Evolutionary conservation across 2,113 vertebrate species (phyloP).

Genomic region (Limanda limanda): DNA sequence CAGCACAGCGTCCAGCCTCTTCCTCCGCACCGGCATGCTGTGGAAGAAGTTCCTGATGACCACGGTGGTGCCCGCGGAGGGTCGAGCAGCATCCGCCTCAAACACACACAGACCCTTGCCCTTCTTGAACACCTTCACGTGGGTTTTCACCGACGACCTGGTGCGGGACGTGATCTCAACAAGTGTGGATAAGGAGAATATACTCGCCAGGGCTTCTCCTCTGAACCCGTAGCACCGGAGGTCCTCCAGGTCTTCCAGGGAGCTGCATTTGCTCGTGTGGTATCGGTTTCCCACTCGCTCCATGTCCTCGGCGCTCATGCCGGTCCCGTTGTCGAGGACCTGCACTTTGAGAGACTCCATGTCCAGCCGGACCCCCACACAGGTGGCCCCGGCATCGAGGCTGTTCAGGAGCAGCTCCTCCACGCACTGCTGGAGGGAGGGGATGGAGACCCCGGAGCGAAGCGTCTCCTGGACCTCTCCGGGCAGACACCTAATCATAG

Average conservation of each 20-base stretch:
- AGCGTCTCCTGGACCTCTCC: conserved; percentile 87
- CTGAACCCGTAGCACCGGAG: conserved; percentile 90
- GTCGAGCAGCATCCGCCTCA: conserved; percentile 85
- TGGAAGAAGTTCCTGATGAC: conserved; percentile 90
- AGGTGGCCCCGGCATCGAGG: conserved; percentile 92
- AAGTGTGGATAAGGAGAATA: conserved; percentile 84
- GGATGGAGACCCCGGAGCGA: conserved; percentile 90
- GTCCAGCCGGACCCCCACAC: conserved; percentile 90
- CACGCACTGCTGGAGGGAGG: conserved; percentile 89
- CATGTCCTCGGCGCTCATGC: conserved; percentile 87
- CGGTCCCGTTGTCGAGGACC: conserved; percentile 92
- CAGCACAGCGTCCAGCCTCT: conserved; percentile 85
- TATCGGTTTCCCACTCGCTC: conserved; percentile 86
- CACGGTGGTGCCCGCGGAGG: conserved; percentile 91
- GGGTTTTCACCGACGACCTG: conserved; percentile 85
- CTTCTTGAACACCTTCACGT: conserved; percentile 88
- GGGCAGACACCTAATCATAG: conserved; percentile 89
- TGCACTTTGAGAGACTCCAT: conserved; percentile 92
- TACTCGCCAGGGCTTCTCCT: conserved; percentile 94
- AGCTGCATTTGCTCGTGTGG: conserved; percentile 92
- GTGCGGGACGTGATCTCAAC: conserved; percentile 91
- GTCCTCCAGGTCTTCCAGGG: conserved; percentile 87
- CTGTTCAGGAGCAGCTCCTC: conserved; percentile 95
- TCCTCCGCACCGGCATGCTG: conserved; percentile 92
- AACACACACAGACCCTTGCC: conserved; percentile 83